Evolutionary conservation across 2,888 invertebrate genomes (phyloP).

Genomic region (Phragmatobia fuliginosa): DNA sequence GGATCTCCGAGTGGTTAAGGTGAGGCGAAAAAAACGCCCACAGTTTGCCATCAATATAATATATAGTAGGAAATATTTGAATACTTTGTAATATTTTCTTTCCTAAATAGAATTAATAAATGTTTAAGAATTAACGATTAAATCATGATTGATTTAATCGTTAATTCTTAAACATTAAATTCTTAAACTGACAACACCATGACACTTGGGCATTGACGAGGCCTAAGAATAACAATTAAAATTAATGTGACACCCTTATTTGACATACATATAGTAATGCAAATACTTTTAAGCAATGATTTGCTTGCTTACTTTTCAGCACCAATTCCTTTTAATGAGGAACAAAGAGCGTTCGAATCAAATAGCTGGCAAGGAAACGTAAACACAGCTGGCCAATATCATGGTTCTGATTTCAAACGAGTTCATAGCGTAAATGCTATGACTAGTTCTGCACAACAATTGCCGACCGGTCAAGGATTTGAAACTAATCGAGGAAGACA

Average conservation of each 20-base stretch:
- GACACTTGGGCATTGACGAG: background rate
- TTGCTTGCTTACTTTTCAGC: slow-evolving; percentile 43
- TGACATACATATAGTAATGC: background rate
- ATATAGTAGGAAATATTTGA: background rate
- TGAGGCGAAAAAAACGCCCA: background rate
- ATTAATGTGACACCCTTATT: background rate
- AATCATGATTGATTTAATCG: too few species aligned
- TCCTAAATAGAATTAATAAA: background rate
- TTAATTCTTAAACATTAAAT: too few species aligned
- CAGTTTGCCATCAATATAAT: background rate
- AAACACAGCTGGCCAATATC: slow-evolving; percentile 26
- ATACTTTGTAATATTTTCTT: background rate
- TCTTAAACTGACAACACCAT: background rate
- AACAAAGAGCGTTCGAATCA: slow-evolving; percentile 35
- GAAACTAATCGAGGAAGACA: slow-evolving; percentile 15
- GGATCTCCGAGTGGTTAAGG: background rate
- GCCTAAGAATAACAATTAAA: background rate
- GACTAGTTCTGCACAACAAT: slow-evolving; percentile 14
- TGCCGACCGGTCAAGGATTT: slow-evolving; percentile 20
- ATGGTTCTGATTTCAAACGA: slow-evolving; percentile 28
- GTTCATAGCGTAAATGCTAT: slow-evolving; percentile 30
- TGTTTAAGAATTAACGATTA: background rate
- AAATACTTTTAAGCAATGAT: background rate
- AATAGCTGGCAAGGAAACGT: slow-evolving; percentile 28
- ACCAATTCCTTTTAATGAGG: slow-evolving; percentile 40